A percentile compares a stretch with the other conserved stretches of the same genome.
phyloP scores from a whole-genome alignment of 2,888 invertebrate genomes.

The Oscheius onirici region DNA sequence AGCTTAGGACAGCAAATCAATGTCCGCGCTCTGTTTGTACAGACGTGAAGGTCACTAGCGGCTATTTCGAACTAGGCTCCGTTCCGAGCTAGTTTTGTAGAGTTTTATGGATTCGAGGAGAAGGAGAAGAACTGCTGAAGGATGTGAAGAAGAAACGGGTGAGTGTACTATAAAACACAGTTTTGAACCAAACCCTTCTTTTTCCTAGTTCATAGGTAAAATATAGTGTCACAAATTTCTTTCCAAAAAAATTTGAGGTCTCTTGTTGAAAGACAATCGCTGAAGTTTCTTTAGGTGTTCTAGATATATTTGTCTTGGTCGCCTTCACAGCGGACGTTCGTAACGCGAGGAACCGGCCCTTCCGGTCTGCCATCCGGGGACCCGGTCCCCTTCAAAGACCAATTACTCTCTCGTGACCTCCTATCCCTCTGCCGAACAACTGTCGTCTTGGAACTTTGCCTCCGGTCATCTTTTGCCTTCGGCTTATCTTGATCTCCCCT shows the following conservation, averaged over 20 bases:
- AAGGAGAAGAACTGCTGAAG: neutral
- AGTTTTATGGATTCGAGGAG: constrained; percentile 10
- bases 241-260: too few species aligned
- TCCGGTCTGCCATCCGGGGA: constrained; percentile 27
- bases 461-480: too few species aligned
- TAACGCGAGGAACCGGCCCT: constrained; percentile 23
- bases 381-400: constrained; percentile 6
- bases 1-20: constrained; percentile 4
- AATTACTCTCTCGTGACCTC: neutral
- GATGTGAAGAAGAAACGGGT: too few species aligned
- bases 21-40: constrained; percentile 10
- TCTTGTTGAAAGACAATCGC: too few species aligned
- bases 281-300: too few species aligned
- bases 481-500: too few species aligned
- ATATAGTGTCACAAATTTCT: too few species aligned
- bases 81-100: neutral
- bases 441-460: too few species aligned
- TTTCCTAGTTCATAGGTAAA: too few species aligned
- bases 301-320: constrained; percentile 23
- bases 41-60: constrained; percentile 18
- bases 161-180: too few species aligned
- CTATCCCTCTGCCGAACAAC: too few species aligned
- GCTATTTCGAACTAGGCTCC: neutral
- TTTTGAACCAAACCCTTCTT: too few species aligned
- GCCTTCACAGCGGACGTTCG: constrained; percentile 9